phyloP scores from a whole-genome alignment of 2,113 vertebrate genomes.

The Electrona antarctica region DNA sequence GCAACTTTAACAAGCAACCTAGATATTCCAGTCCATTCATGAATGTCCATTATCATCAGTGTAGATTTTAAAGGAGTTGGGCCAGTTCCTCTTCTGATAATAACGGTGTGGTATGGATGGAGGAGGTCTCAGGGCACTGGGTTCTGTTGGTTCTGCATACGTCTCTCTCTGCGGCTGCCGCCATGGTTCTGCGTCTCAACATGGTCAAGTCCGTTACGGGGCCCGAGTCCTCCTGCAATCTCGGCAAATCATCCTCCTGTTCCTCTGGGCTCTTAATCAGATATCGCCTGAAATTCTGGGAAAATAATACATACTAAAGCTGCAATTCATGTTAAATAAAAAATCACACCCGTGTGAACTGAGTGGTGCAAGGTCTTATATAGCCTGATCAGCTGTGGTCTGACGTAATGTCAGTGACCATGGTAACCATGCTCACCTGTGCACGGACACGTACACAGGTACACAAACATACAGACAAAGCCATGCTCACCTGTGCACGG shows the following conservation, averaged over 20 bases:
- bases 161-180: conserved; percentile 87
- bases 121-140: conserved; percentile 71
- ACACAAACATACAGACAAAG: too few relatives aligned
- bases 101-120: conserved; percentile 2
- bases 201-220: conserved; percentile 72
- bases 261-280: conserved; percentile 83
- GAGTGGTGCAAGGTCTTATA: too few relatives aligned
- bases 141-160: conserved; percentile 86
- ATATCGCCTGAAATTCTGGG: conserved; percentile 82
- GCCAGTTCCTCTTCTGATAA: conserved; percentile 43
- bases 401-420: too few relatives aligned
- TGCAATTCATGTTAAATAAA: not conserved
- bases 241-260: conserved; percentile 68
- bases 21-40: too few relatives aligned
- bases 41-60: too few relatives aligned
- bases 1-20: too few relatives aligned
- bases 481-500: too few relatives aligned
- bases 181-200: conserved; percentile 86
- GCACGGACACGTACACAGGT: too few relatives aligned
- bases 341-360: too few relatives aligned
- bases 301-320: conserved; percentile 2
- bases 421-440: too few relatives aligned
- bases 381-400: too few relatives aligned
- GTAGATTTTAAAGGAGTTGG: conserved; percentile 30
- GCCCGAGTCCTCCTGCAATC: conserved; percentile 69